A percentile compares a stretch with the other conserved stretches of the same genome.
These are phyloP conservation scores for Pheosia gnoma DNA, from an alignment of 2,888 invertebrate species.

Conservation along the genomic window DNA sequence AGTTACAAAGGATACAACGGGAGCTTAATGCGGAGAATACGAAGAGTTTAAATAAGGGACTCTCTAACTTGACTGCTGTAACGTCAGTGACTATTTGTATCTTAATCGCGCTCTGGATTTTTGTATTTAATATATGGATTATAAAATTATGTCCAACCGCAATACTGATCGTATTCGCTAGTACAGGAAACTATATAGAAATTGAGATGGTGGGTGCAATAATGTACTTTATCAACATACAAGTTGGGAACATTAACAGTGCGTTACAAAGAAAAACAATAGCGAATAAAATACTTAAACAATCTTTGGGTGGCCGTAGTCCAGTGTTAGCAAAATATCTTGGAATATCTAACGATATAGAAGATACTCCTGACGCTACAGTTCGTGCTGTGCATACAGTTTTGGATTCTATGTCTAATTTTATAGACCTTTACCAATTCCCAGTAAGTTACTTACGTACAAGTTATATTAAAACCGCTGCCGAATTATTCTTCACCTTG, in stretches of 20 bases:
- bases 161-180: constrained; percentile 30
- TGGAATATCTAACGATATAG: neutral
- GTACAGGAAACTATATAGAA: constrained; percentile 43
- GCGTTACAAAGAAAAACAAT: constrained; percentile 27
- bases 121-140: constrained; percentile 37
- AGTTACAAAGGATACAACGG: constrained; percentile 63
- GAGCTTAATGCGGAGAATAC: constrained; percentile 43
- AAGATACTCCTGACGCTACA: constrained; percentile 28
- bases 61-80: constrained; percentile 23
- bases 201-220: constrained; percentile 45
- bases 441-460: constrained; percentile 45
- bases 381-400: constrained; percentile 45
- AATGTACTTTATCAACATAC: constrained; percentile 42
- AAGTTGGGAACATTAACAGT: constrained; percentile 51
- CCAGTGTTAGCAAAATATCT: neutral
- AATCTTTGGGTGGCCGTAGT: neutral
- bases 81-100: constrained; percentile 13
- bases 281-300: constrained; percentile 4
- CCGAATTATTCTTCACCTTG: neutral
- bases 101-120: constrained; percentile 26
- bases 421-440: constrained; percentile 51
- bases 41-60: constrained; percentile 39
- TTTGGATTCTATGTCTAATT: constrained; percentile 51
- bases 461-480: neutral
- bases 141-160: constrained; percentile 41